phyloP scores from a whole-genome alignment of 1,140 invertebrate genomes.

The Arctopsyche grandis region DNA sequence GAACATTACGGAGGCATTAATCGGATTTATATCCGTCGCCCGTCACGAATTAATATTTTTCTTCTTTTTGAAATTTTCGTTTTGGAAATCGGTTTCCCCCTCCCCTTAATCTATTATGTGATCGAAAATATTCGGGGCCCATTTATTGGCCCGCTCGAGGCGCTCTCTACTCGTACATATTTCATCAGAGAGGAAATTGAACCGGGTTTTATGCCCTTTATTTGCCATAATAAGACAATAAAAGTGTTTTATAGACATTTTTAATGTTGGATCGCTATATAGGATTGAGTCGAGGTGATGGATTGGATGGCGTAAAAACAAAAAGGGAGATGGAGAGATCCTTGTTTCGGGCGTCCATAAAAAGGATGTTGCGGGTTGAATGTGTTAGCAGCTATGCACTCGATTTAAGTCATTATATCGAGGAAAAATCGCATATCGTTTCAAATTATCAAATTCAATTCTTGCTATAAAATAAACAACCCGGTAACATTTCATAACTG shows the following conservation, averaged over 20 bases:
- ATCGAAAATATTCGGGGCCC: conserved; percentile 25
- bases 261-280: conserved; percentile 13
- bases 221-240: conserved; percentile 26
- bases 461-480: no score
- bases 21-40: not conserved
- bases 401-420: no score
- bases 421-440: no score
- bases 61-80: conserved; percentile 17
- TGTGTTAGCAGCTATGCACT: no score
- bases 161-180: conserved; percentile 21
- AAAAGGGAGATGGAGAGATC: not conserved
- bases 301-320: conserved; percentile 10
- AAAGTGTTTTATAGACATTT: conserved; percentile 29
- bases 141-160: not conserved
- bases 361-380: no score
- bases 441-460: no score
- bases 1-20: no score
- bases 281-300: conserved; percentile 24
- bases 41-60: not conserved
- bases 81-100: not conserved
- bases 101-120: conserved; percentile 15
- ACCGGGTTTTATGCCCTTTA: conserved; percentile 30
- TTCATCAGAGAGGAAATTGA: conserved; percentile 27
- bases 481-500: no score
- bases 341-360: no score